A percentile compares a stretch with the other conserved stretches of the same genome.
Conservation (phyloP, 2,113 vertebrate genomes). For the Myanophis thanlyinensis region DNA sequence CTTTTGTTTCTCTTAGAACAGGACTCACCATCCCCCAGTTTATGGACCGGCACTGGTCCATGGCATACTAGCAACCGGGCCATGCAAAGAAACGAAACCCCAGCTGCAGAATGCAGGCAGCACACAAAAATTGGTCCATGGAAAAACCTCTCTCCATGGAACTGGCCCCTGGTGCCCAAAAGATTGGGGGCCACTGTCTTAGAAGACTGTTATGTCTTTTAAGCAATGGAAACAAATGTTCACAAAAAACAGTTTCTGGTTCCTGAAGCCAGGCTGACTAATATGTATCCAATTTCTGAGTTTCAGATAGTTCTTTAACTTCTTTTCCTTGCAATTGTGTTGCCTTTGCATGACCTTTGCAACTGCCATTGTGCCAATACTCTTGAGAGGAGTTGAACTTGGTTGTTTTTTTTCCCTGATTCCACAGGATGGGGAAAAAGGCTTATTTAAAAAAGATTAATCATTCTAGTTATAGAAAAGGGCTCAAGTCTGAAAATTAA, state of each 20-base stretch:
- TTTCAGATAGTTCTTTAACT: not conserved
- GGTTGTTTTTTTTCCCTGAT: not conserved
- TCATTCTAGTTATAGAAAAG: not conserved
- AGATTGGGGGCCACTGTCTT: too few relatives aligned
- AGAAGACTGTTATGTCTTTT: not conserved
- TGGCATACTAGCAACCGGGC: too few relatives aligned
- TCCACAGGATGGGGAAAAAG: not conserved
- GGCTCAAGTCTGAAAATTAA: not conserved
- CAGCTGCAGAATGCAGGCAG: too few relatives aligned
- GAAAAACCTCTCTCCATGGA: too few relatives aligned
- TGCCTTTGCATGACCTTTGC: not conserved
- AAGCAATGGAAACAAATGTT: not conserved
- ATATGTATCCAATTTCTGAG: not conserved
- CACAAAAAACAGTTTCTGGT: not conserved
- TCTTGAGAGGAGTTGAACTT: not conserved
- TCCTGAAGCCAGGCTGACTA: not conserved
- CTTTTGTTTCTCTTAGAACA: not conserved
- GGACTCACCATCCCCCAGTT: too few relatives aligned
- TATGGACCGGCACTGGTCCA: too few relatives aligned
- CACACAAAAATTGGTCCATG: too few relatives aligned
- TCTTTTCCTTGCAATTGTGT: not conserved
- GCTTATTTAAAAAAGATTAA: not conserved
- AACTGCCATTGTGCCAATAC: not conserved
- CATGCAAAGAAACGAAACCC: too few relatives aligned
- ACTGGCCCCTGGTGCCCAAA: too few relatives aligned